Conservation (phyloP, 2,888 invertebrate species). For the Allacma fusca region DNA sequence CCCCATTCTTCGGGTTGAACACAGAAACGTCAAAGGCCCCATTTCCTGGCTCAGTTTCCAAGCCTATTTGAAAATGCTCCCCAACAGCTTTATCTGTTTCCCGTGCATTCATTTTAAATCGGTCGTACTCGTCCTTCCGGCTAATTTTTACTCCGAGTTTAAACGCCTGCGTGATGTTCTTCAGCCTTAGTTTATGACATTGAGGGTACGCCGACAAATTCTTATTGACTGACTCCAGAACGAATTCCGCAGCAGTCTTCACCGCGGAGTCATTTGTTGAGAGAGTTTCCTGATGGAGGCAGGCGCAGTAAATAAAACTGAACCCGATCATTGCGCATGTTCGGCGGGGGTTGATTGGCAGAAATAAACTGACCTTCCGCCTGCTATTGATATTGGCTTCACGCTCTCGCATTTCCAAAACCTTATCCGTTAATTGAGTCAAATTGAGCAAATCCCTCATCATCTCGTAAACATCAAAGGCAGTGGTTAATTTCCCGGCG, state of each 20-base stretch:
- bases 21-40: not conserved
- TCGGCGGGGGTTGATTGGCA: slow-evolving; percentile 41
- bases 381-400: slow-evolving; percentile 19
- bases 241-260: not conserved
- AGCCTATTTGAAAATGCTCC: not conserved
- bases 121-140: not conserved
- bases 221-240: not conserved
- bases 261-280: not conserved
- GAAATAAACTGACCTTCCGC: slow-evolving; percentile 28
- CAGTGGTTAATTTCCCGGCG: slow-evolving; percentile 41
- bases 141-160: not conserved
- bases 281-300: not conserved
- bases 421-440: not conserved
- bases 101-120: not conserved
- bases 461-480: slow-evolving; percentile 46
- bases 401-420: not conserved
- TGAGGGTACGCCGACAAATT: not conserved
- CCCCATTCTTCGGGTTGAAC: not conserved
- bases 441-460: slow-evolving; percentile 45
- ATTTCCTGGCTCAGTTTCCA: not conserved
- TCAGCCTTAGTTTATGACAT: not conserved
- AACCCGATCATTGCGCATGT: slow-evolving; percentile 43
- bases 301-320: slow-evolving; percentile 47
- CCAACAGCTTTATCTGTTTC: too few relatives aligned
- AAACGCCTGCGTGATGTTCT: not conserved